Conservation (phyloP, 2,113 vertebrate species). For the Macaca mulatta region DNA sequence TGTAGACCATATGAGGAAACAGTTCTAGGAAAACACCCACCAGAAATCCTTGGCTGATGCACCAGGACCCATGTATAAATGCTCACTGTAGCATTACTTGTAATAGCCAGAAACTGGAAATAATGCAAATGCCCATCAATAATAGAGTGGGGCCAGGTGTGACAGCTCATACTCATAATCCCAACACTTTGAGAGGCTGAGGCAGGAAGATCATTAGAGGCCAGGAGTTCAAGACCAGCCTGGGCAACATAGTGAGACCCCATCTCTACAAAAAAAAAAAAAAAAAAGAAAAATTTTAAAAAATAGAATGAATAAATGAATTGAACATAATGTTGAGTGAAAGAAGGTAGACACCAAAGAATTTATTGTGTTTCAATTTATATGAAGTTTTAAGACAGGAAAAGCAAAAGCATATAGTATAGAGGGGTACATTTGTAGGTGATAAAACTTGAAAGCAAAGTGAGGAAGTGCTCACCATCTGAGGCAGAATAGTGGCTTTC, state of each 20-base stretch:
- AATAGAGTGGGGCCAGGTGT: neutral
- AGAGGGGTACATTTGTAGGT: neutral
- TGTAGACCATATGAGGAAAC: neutral
- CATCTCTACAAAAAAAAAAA: too few relatives aligned
- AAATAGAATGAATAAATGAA: neutral
- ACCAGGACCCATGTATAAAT: neutral
- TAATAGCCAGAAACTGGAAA: neutral
- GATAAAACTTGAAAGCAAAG: neutral
- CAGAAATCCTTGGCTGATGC: slow-evolving; percentile 18
- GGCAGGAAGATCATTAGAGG: too few relatives aligned
- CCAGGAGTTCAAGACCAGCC: too few relatives aligned
- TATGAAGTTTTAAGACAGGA: neutral
- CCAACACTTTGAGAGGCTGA: too few relatives aligned
- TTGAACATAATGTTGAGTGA: slow-evolving; percentile 9
- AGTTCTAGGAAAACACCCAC: slow-evolving; percentile 22
- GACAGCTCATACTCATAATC: too few relatives aligned
- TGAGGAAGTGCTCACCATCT: neutral
- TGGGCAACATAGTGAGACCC: too few relatives aligned
- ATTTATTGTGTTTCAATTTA: neutral
- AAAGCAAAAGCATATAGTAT: neutral
- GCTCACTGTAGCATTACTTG: neutral
- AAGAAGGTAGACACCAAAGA: neutral
- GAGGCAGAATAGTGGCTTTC: neutral
- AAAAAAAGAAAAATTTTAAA: too few relatives aligned
- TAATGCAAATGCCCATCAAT: neutral